Evolutionary conservation across 1,140 invertebrate species (phyloP), one percentile per base, ranked within the genome.

Genomic region (Contarinia nasturtii): DNA sequence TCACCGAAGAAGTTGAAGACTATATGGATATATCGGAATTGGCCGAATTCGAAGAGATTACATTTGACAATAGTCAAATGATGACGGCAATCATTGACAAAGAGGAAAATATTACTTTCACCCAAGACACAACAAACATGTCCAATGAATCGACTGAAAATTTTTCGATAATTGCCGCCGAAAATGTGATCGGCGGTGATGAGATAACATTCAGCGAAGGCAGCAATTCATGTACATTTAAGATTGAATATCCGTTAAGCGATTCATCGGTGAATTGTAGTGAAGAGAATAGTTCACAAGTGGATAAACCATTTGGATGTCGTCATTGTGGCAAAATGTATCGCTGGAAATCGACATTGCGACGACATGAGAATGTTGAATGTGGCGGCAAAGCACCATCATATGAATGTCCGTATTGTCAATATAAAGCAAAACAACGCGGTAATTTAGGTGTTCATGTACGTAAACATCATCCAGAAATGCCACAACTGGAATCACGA

Each of bases 341-440:
- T 58, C 70, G 81, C 53, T 85, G 82, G 82, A 84, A 84, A 59
- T 83, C 80, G 14, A 84, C 81, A 46, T 70, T 85, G 70, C 70
- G 80, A 0, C 71, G 82, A 7, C 85, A 89, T 64, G 81, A 86
- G 59, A 80, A 77, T 61, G 82, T 86, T 50, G 84, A 87, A 62
- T 89, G 85, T 62, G 83, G 84, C n/a, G 83, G 82, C 46, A 85
- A 86, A 58, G 78, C 82, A 49, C 81, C 80, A 1, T 74, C 79
- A 41, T 85, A 86, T 62, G 77, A 82, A 21, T 87, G 85, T 52
- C 82, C 82, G 1, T 74, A 83, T 54, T 87, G 85, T 62, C 72
- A 76, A 2, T 85, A 85, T 66, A 76, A 73, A 51, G 80, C 81
- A 21, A 80, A 84, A 54, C 82, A 86, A 56, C 71, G 80, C 3